Evolutionary conservation across 30 jellyfish, hydroid and myxozoan genomes (phyloP).

Genomic region (Hydra vulgaris): DNA sequence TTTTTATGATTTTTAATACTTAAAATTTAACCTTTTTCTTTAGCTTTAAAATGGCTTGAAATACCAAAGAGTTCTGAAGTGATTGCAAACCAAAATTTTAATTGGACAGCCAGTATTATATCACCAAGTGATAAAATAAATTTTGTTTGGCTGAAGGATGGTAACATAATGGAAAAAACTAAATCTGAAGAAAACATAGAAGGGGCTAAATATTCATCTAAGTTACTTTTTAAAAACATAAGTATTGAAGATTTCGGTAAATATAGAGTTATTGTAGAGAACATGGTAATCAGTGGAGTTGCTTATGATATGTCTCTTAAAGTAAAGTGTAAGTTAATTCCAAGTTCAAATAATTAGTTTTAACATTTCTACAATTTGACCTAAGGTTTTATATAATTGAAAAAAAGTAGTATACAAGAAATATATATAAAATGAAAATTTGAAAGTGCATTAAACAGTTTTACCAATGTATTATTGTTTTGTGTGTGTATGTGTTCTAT

Average conservation of each 20-base stretch:
- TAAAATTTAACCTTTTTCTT: neutral
- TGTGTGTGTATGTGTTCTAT: too few species aligned
- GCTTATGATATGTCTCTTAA: neutral
- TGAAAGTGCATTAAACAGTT: too few species aligned
- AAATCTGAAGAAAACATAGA: neutral
- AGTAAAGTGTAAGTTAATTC: constrained; percentile 17
- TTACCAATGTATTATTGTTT: too few species aligned
- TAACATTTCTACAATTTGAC: neutral
- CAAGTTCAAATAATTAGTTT: neutral
- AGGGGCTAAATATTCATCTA: constrained; percentile 26
- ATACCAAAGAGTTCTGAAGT: constrained; percentile 6
- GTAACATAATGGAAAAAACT: neutral
- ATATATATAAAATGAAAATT: too few species aligned
- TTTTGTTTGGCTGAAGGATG: constrained; percentile 20
- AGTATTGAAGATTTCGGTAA: constrained; percentile 20
- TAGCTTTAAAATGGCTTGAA: constrained; percentile 14
- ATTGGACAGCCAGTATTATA: neutral
- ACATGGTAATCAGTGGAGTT: neutral
- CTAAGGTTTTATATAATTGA: neutral
- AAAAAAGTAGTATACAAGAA: neutral
- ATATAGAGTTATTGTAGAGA: constrained; percentile 17
- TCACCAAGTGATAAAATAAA: neutral
- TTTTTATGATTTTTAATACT: neutral
- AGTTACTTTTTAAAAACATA: neutral
- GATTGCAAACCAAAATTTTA: neutral